Base-by-base conservation (phyloP, 2,797 vertebrate species). In the Enteromius thamalakanensis region DNA sequence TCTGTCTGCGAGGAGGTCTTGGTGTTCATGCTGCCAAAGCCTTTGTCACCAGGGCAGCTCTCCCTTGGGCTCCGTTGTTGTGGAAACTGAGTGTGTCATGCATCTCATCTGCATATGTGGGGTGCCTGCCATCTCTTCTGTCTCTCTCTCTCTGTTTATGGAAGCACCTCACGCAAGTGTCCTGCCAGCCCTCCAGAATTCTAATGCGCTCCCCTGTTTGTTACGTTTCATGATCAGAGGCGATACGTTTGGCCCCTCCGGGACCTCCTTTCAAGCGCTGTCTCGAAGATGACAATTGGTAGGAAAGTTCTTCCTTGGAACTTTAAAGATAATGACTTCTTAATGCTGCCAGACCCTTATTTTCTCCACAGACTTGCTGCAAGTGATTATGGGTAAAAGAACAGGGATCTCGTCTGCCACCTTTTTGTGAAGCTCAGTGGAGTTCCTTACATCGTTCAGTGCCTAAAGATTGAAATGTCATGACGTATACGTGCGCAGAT, bases 41-140 rank as follows among this genome's bases (percentile, higher is more conserved):
- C 64, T 58, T 58, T 82, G 80, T 87, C 86, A 67, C 76, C 79
- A 71, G 58, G 81, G 78, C 78, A 77, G 65, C 55, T 75, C 72
- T 80, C 65, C 67, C 78, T 72, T 67, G 53, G 58, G 68, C 47
- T 72, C 58, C 15, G 84, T 74, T 82, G 77, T 80, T 83, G 84
- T 80, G 77, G 71, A 64, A 86, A 90, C 87, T 86, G 83, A 88
- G 87, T 92, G 87, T 90, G 90, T 91, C 89, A 90, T 91, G 71
- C 67, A 64, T 79, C 80, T 86, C 71, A 86, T 91, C 84, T 85
- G 80, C 86, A 87, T 80, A 58, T 90, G 80, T 86, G 68, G 75
- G 69, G 81, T 78, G 42, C 53, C 83, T 81, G 87, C 89, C 83
- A 85, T 86, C 42, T 37, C 86, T 78, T 42, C 42, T 11, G 23